Percentiles rank a stretch among this genome's conserved stretches.
These are phyloP conservation scores for Enoplosus armatus DNA, from an alignment of 2,797 vertebrate species.

Conservation along the genomic window DNA sequence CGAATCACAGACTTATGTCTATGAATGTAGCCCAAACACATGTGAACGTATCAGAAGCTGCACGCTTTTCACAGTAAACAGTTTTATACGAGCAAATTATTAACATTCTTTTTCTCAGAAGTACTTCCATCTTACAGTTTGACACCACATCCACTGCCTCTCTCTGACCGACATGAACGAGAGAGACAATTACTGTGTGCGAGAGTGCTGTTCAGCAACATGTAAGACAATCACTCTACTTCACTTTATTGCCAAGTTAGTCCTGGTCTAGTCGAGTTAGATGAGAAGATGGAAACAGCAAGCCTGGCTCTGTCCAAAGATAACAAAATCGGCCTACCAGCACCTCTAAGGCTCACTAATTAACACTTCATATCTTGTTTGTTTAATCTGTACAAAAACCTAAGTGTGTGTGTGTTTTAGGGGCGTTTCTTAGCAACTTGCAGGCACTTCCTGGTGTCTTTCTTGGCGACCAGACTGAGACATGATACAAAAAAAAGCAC, in stretches of 20 bases:
- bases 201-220: neutral
- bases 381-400: neutral
- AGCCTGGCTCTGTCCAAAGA: neutral
- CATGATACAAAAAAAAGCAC: too few species aligned
- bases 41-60: neutral
- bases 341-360: neutral
- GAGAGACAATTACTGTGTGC: neutral
- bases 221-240: neutral
- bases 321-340: neutral
- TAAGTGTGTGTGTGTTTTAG: neutral
- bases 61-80: neutral
- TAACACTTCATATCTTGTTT: neutral
- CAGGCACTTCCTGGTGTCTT: neutral
- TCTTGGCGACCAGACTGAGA: too few species aligned
- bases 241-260: too few species aligned
- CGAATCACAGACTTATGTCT: neutral
- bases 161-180: neutral
- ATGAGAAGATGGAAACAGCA: neutral
- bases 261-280: too few species aligned
- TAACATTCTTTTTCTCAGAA: too few species aligned
- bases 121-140: too few species aligned
- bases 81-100: neutral
- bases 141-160: too few species aligned
- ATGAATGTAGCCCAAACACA: neutral
- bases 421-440: too few species aligned